These are phyloP conservation scores for Panurus biarmicus DNA, from an alignment of 2,113 vertebrate species.

Conservation along the genomic window DNA sequence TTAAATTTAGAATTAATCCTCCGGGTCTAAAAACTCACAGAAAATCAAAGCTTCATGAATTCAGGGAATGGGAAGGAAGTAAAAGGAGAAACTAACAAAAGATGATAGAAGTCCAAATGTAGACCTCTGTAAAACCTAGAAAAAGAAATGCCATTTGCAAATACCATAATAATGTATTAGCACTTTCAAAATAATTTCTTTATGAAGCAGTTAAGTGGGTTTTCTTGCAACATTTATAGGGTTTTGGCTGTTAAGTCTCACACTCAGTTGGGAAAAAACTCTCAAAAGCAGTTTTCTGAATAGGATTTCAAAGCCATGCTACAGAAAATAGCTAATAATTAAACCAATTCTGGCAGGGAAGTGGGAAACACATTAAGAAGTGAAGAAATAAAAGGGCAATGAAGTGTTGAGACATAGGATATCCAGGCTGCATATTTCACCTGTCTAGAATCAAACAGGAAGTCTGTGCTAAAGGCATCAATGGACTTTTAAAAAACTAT, in stretches of 20 bases:
- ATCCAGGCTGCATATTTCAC: background rate
- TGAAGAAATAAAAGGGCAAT: background rate
- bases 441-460: background rate
- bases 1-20: background rate
- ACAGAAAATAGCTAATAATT: background rate
- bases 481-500: background rate
- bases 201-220: background rate
- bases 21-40: background rate
- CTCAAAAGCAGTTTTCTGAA: background rate
- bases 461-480: background rate
- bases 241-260: background rate
- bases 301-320: background rate
- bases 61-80: background rate
- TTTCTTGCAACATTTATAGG: background rate
- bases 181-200: background rate
- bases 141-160: background rate
- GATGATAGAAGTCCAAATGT: background rate
- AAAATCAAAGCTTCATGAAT: background rate
- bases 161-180: background rate
- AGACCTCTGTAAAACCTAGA: background rate
- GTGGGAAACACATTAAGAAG: background rate
- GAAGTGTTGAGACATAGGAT: background rate
- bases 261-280: background rate
- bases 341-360: background rate
- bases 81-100: background rate